Conservation (phyloP, 2,797 vertebrate species). For the Clamator glandarius region DNA sequence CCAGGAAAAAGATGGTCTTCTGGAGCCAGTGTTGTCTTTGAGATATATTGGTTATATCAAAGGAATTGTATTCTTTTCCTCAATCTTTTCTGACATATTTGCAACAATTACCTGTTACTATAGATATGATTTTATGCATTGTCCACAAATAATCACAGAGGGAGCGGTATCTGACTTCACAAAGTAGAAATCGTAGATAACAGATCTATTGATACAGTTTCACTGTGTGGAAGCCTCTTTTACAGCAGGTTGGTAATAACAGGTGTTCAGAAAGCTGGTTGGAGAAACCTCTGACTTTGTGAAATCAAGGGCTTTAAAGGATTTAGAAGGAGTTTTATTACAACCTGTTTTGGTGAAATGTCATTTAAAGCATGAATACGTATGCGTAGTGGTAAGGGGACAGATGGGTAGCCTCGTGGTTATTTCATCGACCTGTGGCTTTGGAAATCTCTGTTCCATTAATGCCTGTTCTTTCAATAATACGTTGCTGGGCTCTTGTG, state of each 20-base stretch:
- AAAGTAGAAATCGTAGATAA: background rate
- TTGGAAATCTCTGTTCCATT: background rate
- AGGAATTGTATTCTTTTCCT: background rate
- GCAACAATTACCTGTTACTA: background rate
- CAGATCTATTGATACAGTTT: background rate
- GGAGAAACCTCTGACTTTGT: background rate
- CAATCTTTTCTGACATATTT: background rate
- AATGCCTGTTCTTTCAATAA: background rate
- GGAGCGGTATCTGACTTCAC: background rate
- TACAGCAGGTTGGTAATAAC: background rate
- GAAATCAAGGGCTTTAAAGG: accelerated
- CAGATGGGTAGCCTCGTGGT: background rate
- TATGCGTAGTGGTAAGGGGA: background rate
- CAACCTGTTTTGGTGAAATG: background rate
- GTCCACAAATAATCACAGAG: background rate
- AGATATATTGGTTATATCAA: background rate
- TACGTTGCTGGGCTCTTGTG: background rate
- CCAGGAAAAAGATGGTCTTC: background rate
- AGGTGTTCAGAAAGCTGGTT: background rate
- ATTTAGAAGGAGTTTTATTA: background rate
- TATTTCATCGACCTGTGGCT: background rate
- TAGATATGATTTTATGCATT: background rate
- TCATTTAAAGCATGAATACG: background rate
- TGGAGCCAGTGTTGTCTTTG: background rate
- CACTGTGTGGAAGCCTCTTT: background rate